Evolutionary conservation across 2,113 vertebrate genomes (phyloP).

Genomic region (Alligator sinensis): DNA sequence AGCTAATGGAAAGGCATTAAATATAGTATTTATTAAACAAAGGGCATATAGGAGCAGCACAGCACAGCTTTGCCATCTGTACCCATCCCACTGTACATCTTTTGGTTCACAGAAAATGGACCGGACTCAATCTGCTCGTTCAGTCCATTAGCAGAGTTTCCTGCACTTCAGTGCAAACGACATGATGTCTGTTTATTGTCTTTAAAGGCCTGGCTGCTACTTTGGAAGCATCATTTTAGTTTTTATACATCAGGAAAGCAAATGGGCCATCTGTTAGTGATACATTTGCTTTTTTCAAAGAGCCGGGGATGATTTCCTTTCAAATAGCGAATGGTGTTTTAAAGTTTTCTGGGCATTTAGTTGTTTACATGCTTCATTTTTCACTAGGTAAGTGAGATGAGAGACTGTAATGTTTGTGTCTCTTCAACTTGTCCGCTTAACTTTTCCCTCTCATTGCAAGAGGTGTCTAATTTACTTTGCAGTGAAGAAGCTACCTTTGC

Average conservation of each 20-base stretch:
- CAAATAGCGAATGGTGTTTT: slow-evolving; percentile 24
- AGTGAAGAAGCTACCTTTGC: no score
- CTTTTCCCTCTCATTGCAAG: not conserved
- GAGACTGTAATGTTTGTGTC: not conserved
- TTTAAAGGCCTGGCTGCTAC: slow-evolving; percentile 43
- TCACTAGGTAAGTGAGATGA: slow-evolving; percentile 22
- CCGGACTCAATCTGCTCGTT: slow-evolving; percentile 15
- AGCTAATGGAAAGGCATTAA: slow-evolving; percentile 37
- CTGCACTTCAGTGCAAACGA: not conserved
- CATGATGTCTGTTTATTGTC: slow-evolving; percentile 3
- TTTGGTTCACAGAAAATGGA: not conserved
- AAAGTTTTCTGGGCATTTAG: slow-evolving; percentile 44
- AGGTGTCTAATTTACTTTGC: not conserved
- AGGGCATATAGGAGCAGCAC: not conserved
- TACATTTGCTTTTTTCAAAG: slow-evolving; percentile 24
- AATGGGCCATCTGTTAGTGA: slow-evolving; percentile 61
- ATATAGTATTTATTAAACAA: slow-evolving; percentile 60
- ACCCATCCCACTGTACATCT: not conserved
- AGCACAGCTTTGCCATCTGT: not conserved
- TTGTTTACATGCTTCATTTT: slow-evolving; percentile 13
- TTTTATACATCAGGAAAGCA: slow-evolving; percentile 34
- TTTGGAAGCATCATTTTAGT: slow-evolving; percentile 53
- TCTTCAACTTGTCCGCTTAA: not conserved
- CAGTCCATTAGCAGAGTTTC: slow-evolving; percentile 46
- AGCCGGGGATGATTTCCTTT: not conserved